These are phyloP conservation scores for Eleginops maclovinus DNA, from an alignment of 2,113 vertebrate genomes.

Conservation along the genomic window DNA sequence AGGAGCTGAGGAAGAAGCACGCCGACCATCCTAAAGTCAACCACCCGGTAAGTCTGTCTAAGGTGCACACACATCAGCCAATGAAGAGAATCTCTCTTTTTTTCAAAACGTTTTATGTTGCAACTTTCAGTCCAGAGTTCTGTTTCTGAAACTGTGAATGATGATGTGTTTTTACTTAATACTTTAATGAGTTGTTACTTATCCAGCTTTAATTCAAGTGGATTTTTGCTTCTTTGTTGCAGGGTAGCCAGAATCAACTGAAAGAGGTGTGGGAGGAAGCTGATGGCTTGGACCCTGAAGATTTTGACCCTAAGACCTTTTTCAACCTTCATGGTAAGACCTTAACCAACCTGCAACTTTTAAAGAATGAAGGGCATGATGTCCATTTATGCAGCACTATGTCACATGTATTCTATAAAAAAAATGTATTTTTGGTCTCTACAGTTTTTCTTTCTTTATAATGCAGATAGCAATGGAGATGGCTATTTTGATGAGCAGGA, in stretches of 20 bases:
- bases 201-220: neutral
- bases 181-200: neutral
- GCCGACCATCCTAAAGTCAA: constrained; percentile 97
- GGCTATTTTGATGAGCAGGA: constrained; percentile 97
- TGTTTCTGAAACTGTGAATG: neutral
- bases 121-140: neutral
- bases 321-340: constrained; percentile 96
- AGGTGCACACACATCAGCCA: neutral
- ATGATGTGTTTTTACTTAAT: no score
- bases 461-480: constrained; percentile 93
- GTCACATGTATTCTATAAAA: neutral
- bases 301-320: constrained; percentile 98
- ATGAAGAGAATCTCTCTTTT: neutral
- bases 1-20: constrained; percentile 97
- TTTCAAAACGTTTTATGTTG: neutral
- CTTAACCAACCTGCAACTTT: neutral
- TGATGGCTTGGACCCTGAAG: constrained; percentile 96
- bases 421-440: neutral
- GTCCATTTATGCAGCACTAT: neutral
- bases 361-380: neutral
- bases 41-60: constrained; percentile 88
- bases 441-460: neutral
- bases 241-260: constrained; percentile 98
- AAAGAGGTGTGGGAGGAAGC: constrained; percentile 98
- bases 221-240: constrained; percentile 34